phyloP scores from a whole-genome alignment of 2,888 invertebrate genomes.

The Drosophila algonquin region DNA sequence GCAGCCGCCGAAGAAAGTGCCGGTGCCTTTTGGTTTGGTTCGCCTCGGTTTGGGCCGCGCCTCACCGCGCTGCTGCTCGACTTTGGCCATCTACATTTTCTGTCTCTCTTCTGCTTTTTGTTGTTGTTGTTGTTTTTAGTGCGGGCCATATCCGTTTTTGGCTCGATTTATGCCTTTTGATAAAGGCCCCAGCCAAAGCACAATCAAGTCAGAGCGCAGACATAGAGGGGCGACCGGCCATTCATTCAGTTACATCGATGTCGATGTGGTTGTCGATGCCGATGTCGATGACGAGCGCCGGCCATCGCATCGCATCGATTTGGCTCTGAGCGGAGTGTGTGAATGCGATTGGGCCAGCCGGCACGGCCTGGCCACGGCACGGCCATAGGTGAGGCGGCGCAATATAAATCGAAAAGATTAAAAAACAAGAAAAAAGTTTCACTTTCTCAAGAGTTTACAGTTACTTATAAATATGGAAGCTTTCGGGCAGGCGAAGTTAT shows the following conservation, averaged over 20 bases:
- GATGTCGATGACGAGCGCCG: conserved; percentile 42
- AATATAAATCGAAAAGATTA: conserved; percentile 69
- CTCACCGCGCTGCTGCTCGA: conserved; percentile 39
- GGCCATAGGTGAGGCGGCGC: conserved; percentile 56
- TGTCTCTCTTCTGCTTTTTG: conserved; percentile 21
- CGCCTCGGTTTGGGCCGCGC: conserved; percentile 3
- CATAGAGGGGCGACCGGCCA: conserved; percentile 13
- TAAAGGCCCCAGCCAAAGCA: conserved; percentile 51
- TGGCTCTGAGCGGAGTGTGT: conserved; percentile 20
- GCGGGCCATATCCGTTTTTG: conserved; percentile 76
- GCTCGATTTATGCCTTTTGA: conserved; percentile 74
- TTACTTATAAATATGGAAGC: conserved; percentile 70
- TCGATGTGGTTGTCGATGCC: conserved; percentile 35
- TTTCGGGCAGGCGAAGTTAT: conserved; percentile 44
- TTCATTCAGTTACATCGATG: conserved; percentile 63
- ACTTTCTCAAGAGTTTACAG: conserved; percentile 74
- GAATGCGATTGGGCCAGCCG: conserved; percentile 36
- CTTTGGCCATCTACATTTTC: conserved; percentile 36
- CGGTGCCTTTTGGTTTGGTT: conserved; percentile 51
- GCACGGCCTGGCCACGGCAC: conserved; percentile 9
- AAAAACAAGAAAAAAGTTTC: conserved; percentile 66
- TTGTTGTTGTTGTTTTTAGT: conserved; percentile 38
- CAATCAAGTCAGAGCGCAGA: conserved; percentile 30
- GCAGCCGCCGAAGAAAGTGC: conserved; percentile 67
- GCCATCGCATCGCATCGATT: not conserved